Percentiles rank a stretch among this genome's conserved stretches.
These are phyloP conservation scores for Drosophila parabipectinata DNA, from an alignment of 1,140 invertebrate species.

Conservation along the genomic window DNA sequence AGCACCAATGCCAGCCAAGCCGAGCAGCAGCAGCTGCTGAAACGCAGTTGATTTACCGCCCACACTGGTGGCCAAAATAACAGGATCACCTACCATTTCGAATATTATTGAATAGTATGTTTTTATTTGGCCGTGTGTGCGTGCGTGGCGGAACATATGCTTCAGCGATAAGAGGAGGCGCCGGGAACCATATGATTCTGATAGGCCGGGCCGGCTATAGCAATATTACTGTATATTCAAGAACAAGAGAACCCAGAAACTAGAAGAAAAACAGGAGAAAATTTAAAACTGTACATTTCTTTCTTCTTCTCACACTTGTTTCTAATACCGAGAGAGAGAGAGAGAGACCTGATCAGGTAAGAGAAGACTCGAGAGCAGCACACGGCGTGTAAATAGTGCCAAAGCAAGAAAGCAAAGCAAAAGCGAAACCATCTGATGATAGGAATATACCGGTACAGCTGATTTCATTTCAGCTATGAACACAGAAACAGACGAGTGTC, in stretches of 20 bases:
- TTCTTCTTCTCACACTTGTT: constrained; percentile 33
- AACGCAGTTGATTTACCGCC: constrained; percentile 41
- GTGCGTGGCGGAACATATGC: constrained; percentile 43
- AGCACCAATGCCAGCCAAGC: too few species aligned
- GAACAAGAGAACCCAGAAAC: neutral
- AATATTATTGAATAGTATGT: too few species aligned
- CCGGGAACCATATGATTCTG: constrained; percentile 70
- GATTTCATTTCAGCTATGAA: constrained; percentile 69
- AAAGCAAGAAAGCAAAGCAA: constrained; percentile 12
- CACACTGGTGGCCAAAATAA: constrained; percentile 42
- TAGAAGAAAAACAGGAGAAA: constrained; percentile 7
- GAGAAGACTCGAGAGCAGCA: constrained; percentile 35
- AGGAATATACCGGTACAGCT: constrained; percentile 77
- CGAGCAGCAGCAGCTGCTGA: constrained; percentile 35
- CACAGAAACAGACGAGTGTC: constrained; percentile 19
- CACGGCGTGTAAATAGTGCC: constrained; percentile 29
- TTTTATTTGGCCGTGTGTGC: neutral
- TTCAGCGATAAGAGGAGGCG: constrained; percentile 31
- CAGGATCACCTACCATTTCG: neutral
- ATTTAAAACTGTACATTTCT: constrained; percentile 63
- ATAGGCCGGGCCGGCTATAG: constrained; percentile 47
- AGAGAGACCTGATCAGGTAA: neutral
- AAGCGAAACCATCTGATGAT: constrained; percentile 67
- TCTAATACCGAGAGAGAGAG: constrained; percentile 11
- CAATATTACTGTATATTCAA: constrained; percentile 18